Base-by-base conservation (phyloP, 2,113 vertebrate species). In the Datnioides undecimradiatus region DNA sequence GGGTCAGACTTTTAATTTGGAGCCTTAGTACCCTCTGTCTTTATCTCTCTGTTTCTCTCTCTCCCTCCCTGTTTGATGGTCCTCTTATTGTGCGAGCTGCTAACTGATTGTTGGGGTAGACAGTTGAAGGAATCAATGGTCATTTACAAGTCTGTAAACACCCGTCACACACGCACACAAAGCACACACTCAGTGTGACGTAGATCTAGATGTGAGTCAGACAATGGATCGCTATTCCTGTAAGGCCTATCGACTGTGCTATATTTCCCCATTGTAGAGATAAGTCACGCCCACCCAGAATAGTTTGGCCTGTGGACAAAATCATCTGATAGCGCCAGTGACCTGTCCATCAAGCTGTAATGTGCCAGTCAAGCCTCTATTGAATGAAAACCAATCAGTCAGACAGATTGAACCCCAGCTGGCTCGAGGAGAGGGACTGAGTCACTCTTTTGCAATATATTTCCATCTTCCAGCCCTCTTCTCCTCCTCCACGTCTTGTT, bases 91-190 rank as follows among this genome's bases (percentile, higher is more conserved):
- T 65, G 59, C 21, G 8, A 38, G 64, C 79, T 43, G 45, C 31
- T 76, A 21, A 49, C 38, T 55, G 85, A 86, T 82, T 85, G 87
- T 76, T 72, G 52, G 23, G 66, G 62, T n/a, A 74, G 85, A 88
- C 69, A 74, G 65, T 77, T 86, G 6, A 68, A 72, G 51, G 38
- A 74, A 91, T 90, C 85, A 63, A 83, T 91, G 83, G 73, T 90
- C 77, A 88, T 91, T 88, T 91, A 80, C 79, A 82, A 84, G 67
- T 82, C 68, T 43, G 77, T 84, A 85, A 86, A 79, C 79, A 90
- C 11, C 62, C 66, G 57, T 72, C 66, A 60, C 59, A 75, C 59
- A 55, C 40, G 68, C 6, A 67, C 33, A 48, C 65, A 76, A 31
- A 58, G 48, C 58, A 55, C 64, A 58, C 19, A 36, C 63, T 46